Percentiles rank a stretch among this genome's conserved stretches.
Conservation (phyloP, 1,140 invertebrate species). For the Cotesia typhae region DNA sequence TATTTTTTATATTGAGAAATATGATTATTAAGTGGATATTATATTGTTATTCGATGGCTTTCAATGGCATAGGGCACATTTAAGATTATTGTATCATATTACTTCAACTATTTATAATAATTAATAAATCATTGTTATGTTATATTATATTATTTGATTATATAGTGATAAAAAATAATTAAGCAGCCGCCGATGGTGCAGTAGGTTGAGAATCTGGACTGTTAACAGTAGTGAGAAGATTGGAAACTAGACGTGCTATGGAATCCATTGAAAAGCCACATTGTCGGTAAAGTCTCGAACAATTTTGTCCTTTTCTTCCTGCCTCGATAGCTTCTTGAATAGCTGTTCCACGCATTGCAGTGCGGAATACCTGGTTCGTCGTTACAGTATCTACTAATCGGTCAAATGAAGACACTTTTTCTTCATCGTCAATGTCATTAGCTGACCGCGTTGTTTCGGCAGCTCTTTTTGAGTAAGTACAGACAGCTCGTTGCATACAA, state of each 20-base stretch:
- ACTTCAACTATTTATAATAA: background rate
- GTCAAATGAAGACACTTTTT: constrained; percentile 73
- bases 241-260: constrained; percentile 53
- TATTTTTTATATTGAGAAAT: background rate
- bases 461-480: constrained; percentile 77
- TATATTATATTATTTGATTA: background rate
- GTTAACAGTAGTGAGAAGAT: constrained; percentile 42
- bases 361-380: constrained; percentile 75
- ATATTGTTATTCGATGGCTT: constrained; percentile 29
- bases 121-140: constrained; percentile 4
- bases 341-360: constrained; percentile 78
- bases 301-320: constrained; percentile 62
- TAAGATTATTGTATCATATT: constrained; percentile 9
- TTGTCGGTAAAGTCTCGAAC: constrained; percentile 53
- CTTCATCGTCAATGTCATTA: constrained; percentile 64
- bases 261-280: constrained; percentile 61
- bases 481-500: constrained; percentile 81
- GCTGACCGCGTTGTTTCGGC: constrained; percentile 49
- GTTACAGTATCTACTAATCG: constrained; percentile 73
- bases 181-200: constrained; percentile 30
- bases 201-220: constrained; percentile 38
- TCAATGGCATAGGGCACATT: constrained; percentile 28
- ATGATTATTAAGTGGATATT: background rate
- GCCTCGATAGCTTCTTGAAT: constrained; percentile 78
- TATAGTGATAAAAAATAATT: constrained; percentile 5